These are phyloP conservation scores for Hypsopygia costalis DNA, from an alignment of 2,888 invertebrate genomes.

Conservation along the genomic window DNA sequence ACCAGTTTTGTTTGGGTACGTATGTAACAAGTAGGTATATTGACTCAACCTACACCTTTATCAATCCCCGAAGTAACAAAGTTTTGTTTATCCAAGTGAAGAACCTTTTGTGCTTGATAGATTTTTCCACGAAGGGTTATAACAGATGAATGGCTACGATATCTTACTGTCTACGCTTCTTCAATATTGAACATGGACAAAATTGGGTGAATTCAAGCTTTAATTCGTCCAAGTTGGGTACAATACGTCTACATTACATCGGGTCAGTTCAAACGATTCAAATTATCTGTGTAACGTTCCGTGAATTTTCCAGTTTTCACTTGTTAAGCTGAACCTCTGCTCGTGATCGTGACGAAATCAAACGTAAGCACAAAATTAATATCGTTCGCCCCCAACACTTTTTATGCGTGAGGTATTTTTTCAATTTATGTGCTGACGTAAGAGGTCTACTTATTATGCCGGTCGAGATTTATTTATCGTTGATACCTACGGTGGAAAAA, in stretches of 20 bases:
- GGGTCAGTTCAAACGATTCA: constrained; percentile 40
- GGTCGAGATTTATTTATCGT: constrained; percentile 7
- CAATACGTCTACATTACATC: constrained; percentile 19
- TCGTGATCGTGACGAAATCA: constrained; percentile 32
- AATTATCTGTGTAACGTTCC: constrained; percentile 43
- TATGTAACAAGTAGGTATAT: not conserved
- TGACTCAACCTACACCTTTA: not conserved
- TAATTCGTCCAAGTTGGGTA: constrained; percentile 24
- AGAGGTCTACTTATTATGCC: constrained; percentile 13
- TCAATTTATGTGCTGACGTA: constrained; percentile 13
- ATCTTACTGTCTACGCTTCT: constrained; percentile 3
- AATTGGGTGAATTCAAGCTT: constrained; percentile 8
- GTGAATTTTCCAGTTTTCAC: constrained; percentile 47
- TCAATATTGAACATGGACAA: constrained; percentile 4
- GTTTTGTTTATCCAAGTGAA: constrained; percentile 5
- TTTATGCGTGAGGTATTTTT: constrained; percentile 20
- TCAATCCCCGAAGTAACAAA: constrained; percentile 1
- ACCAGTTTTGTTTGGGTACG: too few relatives aligned
- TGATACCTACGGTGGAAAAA: constrained; percentile 2
- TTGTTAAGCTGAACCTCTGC: constrained; percentile 32
- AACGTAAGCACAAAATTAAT: constrained; percentile 43
- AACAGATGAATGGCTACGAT: constrained; percentile 3
- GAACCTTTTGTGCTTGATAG: constrained; percentile 5
- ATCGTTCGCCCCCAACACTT: constrained; percentile 21
- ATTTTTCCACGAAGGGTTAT: constrained; percentile 7